Evolutionary conservation across 2,888 invertebrate genomes (phyloP), one percentile per base, ranked within the genome.

Genomic region (Agrotis clavis): DNA sequence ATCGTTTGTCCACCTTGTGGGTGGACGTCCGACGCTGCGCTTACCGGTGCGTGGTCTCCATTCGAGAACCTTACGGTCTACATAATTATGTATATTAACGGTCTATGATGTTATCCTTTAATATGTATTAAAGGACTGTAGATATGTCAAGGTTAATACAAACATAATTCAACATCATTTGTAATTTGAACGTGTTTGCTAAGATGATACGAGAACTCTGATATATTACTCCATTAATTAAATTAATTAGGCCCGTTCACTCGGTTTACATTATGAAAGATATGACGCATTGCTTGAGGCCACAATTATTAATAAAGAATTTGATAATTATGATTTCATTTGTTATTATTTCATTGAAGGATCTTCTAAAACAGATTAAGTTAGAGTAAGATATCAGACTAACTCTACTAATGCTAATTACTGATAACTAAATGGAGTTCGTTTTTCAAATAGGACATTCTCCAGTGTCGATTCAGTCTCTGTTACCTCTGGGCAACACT

Each of bases 161-260:
- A 50, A 50, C 6, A 25, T 25, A n/a, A 56, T 30, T 56, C 56
- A 56, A 48, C 13, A 30, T 60, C 54, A 68, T 68, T 75, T 21
- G 60, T 9, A 68, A 68, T 59, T 41, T 48, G n/a, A 75, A 53
- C 47, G 4, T 60, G 53, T 74, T 57, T 74, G 74, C 30, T 53
- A 21, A 71, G 57, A 71, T 30, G n/a, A 59, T 77, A 69, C 45
- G n/a, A 41, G 57, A 51, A 71, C 53, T 71, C 71, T 71, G 71
- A 75, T 75, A 63, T 75, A 75, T 71, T 77, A 71, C 71, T 53
- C 62, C 57, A 75, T 75, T 71, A 77, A 75, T 75, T 75, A 71
- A 63, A 75, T 77, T 77, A 75, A 75, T 75, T 77, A 75, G 57
- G 57, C 47, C 71, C 59, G 51, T 71, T 71, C 77, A 71, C 71